phyloP scores from a whole-genome alignment of 2,888 invertebrate species.

The Tridacna gigas region DNA sequence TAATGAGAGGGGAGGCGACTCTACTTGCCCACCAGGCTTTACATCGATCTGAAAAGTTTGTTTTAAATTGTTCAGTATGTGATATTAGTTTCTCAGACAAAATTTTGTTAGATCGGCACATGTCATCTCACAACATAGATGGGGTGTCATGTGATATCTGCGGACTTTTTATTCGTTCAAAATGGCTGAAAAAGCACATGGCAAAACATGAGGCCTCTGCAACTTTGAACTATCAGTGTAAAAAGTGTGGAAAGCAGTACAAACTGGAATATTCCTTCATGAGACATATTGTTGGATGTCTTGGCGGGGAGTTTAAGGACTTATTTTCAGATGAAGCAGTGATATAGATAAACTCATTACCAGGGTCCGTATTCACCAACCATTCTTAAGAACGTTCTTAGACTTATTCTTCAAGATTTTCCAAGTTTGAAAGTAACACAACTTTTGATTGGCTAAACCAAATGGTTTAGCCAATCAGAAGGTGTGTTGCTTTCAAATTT shows the following conservation, averaged over 20 bases:
- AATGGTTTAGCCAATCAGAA: too few species aligned
- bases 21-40: constrained; percentile 23
- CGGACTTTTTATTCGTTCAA: background rate
- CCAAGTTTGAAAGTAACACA: too few species aligned
- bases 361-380: too few species aligned
- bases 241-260: constrained; percentile 26
- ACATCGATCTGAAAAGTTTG: background rate
- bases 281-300: constrained; percentile 14
- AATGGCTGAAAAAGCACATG: constrained; percentile 1
- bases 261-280: constrained; percentile 22
- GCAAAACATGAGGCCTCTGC: background rate
- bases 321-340: background rate
- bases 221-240: constrained; percentile 35
- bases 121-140: background rate
- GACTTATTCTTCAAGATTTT: too few species aligned
- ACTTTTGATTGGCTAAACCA: too few species aligned
- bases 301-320: constrained; percentile 1
- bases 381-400: too few species aligned
- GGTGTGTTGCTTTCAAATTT: too few species aligned
- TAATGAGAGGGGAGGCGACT: background rate
- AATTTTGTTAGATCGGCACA: constrained; percentile 13
- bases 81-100: constrained; percentile 14
- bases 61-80: constrained; percentile 28
- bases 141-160: constrained; percentile 3
- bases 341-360: background rate